Evolutionary conservation across 2,797 vertebrate species (phyloP), one percentile per base, ranked within the genome.

Genomic region (Cyclopterus lumpus): DNA sequence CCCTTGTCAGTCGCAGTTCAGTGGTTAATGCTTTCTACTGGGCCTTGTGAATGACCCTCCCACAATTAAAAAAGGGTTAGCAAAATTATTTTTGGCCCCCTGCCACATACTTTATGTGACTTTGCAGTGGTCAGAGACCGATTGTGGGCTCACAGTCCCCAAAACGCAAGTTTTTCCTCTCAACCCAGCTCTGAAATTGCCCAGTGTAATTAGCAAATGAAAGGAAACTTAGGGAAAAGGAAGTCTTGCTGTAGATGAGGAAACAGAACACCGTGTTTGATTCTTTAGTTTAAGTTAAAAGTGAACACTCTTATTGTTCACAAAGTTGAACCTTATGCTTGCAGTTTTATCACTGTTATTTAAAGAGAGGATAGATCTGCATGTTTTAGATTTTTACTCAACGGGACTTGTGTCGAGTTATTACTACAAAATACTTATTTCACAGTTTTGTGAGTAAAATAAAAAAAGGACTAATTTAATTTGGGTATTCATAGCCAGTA

Each of bases 61-160:
- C 69, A 89, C 81, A 93, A 93, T 92, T 91, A 91, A 93, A 93
- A 92, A 87, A 91, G 80, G 84, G 86, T 89, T 88, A 87, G 88
- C 64, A 86, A 86, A 93, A 91, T 93, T 88, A 88, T 88, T 88
- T 62, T 86, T 93, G 91, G 93, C 91, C 83, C 72, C 40, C 67
- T 90, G 87, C 92, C 91, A 92, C 84, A 80, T 85, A 84, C 72
- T 86, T 91, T 85, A 66, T 83, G 74, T 86, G 83, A 86, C 79
- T 84, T 82, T 82, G 67, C 72, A 55, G 57, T 88, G 78, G 86
- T 90, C 77, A 80, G 79, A 88, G 77, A 85, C 74, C 82, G 86
- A 82, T 77, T 76, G 48, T 77, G 62, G 68, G 77, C 73, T 66
- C 79, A 60, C 18, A 73, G 82, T 74, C 72, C 67, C 81, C 62